A percentile compares a stretch with the other conserved stretches of the same genome.
Evolutionary conservation across 2,113 vertebrate genomes (phyloP).

Genomic region (Zosterops borbonicus): DNA sequence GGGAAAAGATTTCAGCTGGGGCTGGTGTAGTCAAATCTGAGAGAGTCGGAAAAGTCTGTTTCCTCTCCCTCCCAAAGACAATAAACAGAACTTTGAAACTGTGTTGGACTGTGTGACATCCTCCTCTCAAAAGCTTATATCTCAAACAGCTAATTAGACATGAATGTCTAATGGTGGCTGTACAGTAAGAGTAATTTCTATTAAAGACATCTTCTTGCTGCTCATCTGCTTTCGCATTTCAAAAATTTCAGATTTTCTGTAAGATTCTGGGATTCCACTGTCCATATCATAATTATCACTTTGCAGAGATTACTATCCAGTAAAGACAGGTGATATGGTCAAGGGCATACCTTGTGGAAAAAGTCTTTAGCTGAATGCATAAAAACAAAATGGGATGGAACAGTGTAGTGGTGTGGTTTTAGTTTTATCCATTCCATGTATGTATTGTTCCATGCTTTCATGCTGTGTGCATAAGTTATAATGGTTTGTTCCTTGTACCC

Average conservation of each 20-base stretch:
- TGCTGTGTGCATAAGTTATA: too few relatives aligned
- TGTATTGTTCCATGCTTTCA: too few relatives aligned
- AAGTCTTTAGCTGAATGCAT: not conserved
- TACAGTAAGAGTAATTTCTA: not conserved
- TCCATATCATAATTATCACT: not conserved
- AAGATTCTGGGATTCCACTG: not conserved
- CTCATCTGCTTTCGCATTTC: not conserved
- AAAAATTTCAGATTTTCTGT: not conserved
- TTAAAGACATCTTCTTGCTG: not conserved
- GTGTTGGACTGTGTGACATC: not conserved
- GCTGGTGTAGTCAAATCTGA: not conserved
- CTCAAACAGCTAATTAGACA: not conserved
- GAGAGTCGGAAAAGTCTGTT: not conserved
- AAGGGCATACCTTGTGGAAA: not conserved
- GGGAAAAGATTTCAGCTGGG: not conserved
- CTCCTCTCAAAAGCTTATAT: not conserved
- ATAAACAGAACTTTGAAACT: not conserved
- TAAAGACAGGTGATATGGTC: not conserved
- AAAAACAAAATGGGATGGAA: not conserved
- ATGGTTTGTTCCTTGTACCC: too few relatives aligned
- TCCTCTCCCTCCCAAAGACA: not conserved
- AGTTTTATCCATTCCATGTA: too few relatives aligned
- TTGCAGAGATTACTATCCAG: not conserved
- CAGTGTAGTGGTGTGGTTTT: not conserved
- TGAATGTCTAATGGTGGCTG: not conserved